These are phyloP conservation scores for Vanessa atalanta DNA, from an alignment of 1,140 invertebrate genomes.

Conservation along the genomic window DNA sequence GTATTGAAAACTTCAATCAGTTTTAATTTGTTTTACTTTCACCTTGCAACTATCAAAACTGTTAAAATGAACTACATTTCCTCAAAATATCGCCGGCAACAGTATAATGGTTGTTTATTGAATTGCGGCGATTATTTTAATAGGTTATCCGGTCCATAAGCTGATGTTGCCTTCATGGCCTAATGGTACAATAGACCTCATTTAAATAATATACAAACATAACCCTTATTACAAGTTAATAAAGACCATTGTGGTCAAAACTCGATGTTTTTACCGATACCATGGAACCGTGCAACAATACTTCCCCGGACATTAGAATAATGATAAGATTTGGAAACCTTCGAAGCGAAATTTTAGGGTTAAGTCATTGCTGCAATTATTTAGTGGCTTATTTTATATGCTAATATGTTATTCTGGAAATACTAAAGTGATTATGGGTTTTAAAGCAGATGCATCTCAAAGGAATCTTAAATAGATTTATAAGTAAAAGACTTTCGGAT, in stretches of 20 bases:
- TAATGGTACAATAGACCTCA: conserved; percentile 22
- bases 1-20: background rate
- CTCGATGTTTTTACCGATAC: background rate
- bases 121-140: conserved; percentile 75
- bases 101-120: conserved; percentile 71
- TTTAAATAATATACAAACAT: conserved; percentile 14
- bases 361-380: conserved; percentile 48
- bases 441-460: background rate
- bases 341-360: conserved; percentile 43
- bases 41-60: conserved; percentile 49
- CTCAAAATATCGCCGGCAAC: conserved; percentile 52
- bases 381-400: conserved; percentile 56
- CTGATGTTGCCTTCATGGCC: conserved; percentile 52
- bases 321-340: conserved; percentile 56
- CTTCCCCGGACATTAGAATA: conserved; percentile 57
- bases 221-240: conserved; percentile 10
- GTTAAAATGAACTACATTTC: conserved; percentile 32
- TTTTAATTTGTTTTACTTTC: conserved; percentile 1
- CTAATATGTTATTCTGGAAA: conserved; percentile 47
- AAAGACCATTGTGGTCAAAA: conserved; percentile 6
- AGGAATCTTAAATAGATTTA: background rate
- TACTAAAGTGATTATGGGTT: conserved; percentile 12
- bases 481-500: background rate
- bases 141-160: conserved; percentile 68
- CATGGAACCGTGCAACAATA: conserved; percentile 42